Conservation (phyloP, 2,888 invertebrate species). For the Callimorpha dominula region DNA sequence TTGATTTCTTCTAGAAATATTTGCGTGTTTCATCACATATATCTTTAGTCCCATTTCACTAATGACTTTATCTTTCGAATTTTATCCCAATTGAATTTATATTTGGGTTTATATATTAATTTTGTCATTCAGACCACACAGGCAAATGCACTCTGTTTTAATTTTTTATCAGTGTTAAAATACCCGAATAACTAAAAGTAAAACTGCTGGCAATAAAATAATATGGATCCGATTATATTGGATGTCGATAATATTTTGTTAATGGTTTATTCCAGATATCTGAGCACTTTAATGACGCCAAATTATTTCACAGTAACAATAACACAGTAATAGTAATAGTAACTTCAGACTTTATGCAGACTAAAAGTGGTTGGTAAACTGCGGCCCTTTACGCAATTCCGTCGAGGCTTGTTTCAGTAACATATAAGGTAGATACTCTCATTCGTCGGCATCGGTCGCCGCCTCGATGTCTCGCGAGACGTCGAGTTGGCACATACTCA, state of each 20-base stretch:
- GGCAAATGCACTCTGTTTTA: background rate
- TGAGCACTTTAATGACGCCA: no score
- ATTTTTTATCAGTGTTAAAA: no score
- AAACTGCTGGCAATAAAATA: background rate
- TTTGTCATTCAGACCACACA: background rate
- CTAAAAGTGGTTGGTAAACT: background rate
- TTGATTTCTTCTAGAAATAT: no score
- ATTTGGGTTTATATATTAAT: background rate
- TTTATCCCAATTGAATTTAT: background rate
- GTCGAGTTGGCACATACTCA: constrained; percentile 1
- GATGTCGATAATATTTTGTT: background rate
- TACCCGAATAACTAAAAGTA: background rate
- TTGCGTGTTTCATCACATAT: background rate
- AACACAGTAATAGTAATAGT: no score
- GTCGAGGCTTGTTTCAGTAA: constrained; percentile 17
- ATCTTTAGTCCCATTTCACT: background rate
- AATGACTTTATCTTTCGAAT: background rate
- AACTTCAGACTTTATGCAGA: no score
- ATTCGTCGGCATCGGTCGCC: constrained; percentile 12
- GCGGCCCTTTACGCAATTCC: constrained; percentile 2
- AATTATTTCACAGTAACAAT: no score
- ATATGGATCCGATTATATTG: background rate
- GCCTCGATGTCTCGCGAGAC: constrained; percentile 17
- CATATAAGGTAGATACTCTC: constrained; percentile 23
- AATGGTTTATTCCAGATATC: background rate